Conservation (phyloP, 1,140 invertebrate genomes). For the Zaprionus davidi region DNA sequence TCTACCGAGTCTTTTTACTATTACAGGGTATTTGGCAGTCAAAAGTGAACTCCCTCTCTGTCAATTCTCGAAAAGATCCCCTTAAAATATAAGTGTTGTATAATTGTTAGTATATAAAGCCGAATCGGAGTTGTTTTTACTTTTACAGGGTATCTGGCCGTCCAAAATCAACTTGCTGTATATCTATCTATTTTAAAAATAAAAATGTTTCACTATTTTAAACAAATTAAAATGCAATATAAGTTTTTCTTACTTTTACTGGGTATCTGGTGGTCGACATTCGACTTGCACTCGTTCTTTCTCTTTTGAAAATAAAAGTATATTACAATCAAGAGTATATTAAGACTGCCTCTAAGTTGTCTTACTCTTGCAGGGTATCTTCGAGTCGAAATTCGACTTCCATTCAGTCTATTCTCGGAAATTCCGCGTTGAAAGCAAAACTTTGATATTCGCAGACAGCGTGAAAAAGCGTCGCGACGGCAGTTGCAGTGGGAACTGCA, state of each 20-base stretch:
- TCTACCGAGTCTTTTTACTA: not conserved
- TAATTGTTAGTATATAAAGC: too few species aligned
- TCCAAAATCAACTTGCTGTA: not conserved
- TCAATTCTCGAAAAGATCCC: not conserved
- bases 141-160: not conserved
- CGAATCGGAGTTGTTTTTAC: not conserved
- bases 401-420: constrained; percentile 9
- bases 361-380: not conserved
- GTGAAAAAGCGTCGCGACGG: constrained; percentile 17
- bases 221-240: too few species aligned
- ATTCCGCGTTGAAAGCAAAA: constrained; percentile 41
- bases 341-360: not conserved
- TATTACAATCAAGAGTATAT: too few species aligned
- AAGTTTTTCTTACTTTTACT: not conserved
- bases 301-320: too few species aligned
- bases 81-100: too few species aligned
- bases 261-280: not conserved
- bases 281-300: not conserved
- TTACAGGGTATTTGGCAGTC: not conserved
- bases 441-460: constrained; percentile 31
- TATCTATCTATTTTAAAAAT: too few species aligned
- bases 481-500: not conserved
- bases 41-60: not conserved
- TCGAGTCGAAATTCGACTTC: not conserved
- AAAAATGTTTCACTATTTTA: too few species aligned